Base-by-base conservation (phyloP, 2,797 vertebrate species). In the Eurystomus glaucurus region DNA sequence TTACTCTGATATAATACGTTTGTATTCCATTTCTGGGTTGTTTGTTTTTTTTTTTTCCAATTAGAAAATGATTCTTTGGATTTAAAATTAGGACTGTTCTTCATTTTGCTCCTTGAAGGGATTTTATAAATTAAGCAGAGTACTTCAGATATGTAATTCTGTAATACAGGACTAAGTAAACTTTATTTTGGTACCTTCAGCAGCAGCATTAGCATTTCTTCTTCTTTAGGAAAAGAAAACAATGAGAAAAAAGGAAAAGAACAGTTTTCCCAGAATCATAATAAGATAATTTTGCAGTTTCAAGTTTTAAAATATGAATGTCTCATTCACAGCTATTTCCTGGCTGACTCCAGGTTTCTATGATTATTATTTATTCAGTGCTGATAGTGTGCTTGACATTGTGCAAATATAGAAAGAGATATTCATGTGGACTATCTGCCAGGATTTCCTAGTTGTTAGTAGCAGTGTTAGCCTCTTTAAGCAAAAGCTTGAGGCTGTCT, bases 341-440 rank as follows among this genome's bases (percentile, higher is more conserved):
- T 92, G 84, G 52, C 94, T 94, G 86, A 80, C 86, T 97, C 61
- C 90, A 97, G 81, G 90, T 97, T 96, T 88, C 86, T 91, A 52
- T 79, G 77, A 96, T 95, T 95, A 71, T 96, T 95, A 91, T 96
- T 97, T 97, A 95, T 95, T 91, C 94, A 77, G 90, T 89, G 94
- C 95, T 94, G 94, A 89, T 93, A 83, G 75, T 78, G 86, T 87
- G 90, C 72, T 93, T 96, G 94, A 97, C 95, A 95, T 82, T 92
- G 86, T 92, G 88, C 93, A 95, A 94, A 94, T 97, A 94, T 65
- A 96, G 94, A 95, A 94, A 60, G 50, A 91, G 79, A 95, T 45
- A 86, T 78, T 96, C 66, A 52, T 69, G 90, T 89, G 81, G 92
- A 93, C 88, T 91, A 83, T 96, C 90, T 96, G 97, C 88, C 96